Base-by-base conservation (phyloP, 1,140 invertebrate genomes). In the Dryas iulia region DNA sequence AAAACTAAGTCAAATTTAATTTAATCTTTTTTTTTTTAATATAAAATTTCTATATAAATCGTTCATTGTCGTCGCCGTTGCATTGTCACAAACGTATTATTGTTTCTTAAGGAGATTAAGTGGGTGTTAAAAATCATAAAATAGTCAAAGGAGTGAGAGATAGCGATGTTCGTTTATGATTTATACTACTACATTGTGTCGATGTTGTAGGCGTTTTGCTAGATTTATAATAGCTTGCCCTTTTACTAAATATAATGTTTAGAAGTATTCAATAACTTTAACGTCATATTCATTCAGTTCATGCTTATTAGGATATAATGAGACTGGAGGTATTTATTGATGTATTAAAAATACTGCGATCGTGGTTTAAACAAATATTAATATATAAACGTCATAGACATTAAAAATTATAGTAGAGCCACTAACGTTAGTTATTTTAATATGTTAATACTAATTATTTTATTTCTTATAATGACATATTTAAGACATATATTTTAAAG, bases 61-160 rank as follows among this genome's bases (percentile, higher is more conserved):
- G n/a, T n/a, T n/a, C n/a, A n/a, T n/a, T n/a, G n/a, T n/a, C n/a
- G n/a, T n/a, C n/a, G 63, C 66, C 72, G 60, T 73, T 71, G 63
- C 71, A 71, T 71, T 71, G 65, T 60, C 54, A 69, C 60, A 72
- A 78, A 60, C 74, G 70, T 56, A 69, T 79, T 77, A 83, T 83
- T 86, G 83, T 86, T 86, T 84, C 70, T 66, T 71, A 59, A 79
- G 77, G 68, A 85, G 79, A 85, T 83, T 80, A 83, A 85, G 87
- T 90, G 86, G 88, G 88, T 89, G 88, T 90, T 87, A 90, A 88
- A 89, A 90, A 90, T 85, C 75, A 83, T 86, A 87, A 87, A 80
- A 83, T 80, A 76, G 75, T 78, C 76, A 78, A 82, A 85, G 79
- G 81, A 85, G 79, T 82, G 84, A 86, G 82, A 85, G 84, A 89